Percentiles rank a stretch among this genome's conserved stretches.
Conservation (phyloP, 1,140 invertebrate species). For the Bradysia coprophila region DNA sequence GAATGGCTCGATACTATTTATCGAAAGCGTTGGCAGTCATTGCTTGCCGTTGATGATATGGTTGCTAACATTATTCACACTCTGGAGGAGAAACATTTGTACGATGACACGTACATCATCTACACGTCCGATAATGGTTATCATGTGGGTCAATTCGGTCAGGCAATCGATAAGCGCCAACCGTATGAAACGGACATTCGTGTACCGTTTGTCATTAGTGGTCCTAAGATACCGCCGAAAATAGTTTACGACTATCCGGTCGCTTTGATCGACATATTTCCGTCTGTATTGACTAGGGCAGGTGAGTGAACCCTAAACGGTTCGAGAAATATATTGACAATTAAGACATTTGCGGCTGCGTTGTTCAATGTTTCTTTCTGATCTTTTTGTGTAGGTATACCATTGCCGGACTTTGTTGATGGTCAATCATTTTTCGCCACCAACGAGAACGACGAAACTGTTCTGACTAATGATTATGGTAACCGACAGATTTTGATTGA, state of each 20-base stretch:
- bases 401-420: conserved; percentile 25
- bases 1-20: conserved; percentile 45
- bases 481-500: conserved; percentile 49
- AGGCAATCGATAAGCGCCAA: conserved; percentile 74
- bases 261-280: conserved; percentile 60
- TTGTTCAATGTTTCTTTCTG: neutral
- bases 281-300: conserved; percentile 57
- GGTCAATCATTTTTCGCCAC: conserved; percentile 27
- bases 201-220: conserved; percentile 61
- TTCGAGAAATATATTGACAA: too few relatives aligned
- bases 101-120: conserved; percentile 62
- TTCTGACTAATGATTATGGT: neutral
- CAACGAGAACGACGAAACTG: neutral
- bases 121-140: conserved; percentile 81
- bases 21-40: conserved; percentile 49
- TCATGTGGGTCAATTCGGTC: conserved; percentile 72
- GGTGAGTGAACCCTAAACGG: conserved; percentile 26
- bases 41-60: conserved; percentile 75
- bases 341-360: neutral
- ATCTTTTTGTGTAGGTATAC: neutral
- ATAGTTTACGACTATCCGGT: conserved; percentile 31
- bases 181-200: conserved; percentile 76
- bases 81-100: conserved; percentile 29
- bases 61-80: conserved; percentile 39
- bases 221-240: conserved; percentile 40